Percentiles rank a stretch among this genome's conserved stretches.
Conservation (phyloP, 2,888 invertebrate species). For the Cheilosia scutellata region DNA sequence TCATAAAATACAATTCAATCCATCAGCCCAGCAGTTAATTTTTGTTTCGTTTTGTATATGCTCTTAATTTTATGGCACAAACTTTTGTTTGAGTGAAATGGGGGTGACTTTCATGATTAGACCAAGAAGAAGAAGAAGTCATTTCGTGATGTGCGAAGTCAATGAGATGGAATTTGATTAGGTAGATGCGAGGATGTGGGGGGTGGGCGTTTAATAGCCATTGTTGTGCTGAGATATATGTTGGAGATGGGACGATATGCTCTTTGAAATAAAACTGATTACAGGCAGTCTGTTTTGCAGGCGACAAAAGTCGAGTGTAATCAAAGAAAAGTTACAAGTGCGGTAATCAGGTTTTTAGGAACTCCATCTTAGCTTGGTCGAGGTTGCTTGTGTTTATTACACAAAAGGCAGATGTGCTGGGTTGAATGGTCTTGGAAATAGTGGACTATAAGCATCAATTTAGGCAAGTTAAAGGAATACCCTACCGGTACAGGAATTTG, state of each 20-base stretch:
- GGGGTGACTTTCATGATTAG: slow-evolving; percentile 45
- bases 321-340: too few species aligned
- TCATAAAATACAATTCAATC: slow-evolving; percentile 50
- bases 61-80: slow-evolving; percentile 30
- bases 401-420: too few species aligned
- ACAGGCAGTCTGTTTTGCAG: neutral
- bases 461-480: too few species aligned
- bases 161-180: slow-evolving; percentile 43
- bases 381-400: too few species aligned
- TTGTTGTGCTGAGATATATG: slow-evolving; percentile 19
- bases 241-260: neutral
- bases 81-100: slow-evolving; percentile 51
- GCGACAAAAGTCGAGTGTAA: too few species aligned
- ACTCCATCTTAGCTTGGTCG: too few species aligned
- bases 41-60: slow-evolving; percentile 9
- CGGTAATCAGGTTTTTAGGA: too few species aligned
- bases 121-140: slow-evolving; percentile 5
- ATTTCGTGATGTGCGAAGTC: slow-evolving; percentile 36
- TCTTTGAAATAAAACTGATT: slow-evolving; percentile 23
- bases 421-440: too few species aligned
- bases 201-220: slow-evolving; percentile 15
- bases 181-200: slow-evolving; percentile 5
- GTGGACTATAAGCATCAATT: too few species aligned
- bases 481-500: too few species aligned
- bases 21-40: slow-evolving; percentile 24